Evolutionary conservation across 1,140 invertebrate species (phyloP), one percentile per base, ranked within the genome.

Genomic region (Drosophila setifemur): DNA sequence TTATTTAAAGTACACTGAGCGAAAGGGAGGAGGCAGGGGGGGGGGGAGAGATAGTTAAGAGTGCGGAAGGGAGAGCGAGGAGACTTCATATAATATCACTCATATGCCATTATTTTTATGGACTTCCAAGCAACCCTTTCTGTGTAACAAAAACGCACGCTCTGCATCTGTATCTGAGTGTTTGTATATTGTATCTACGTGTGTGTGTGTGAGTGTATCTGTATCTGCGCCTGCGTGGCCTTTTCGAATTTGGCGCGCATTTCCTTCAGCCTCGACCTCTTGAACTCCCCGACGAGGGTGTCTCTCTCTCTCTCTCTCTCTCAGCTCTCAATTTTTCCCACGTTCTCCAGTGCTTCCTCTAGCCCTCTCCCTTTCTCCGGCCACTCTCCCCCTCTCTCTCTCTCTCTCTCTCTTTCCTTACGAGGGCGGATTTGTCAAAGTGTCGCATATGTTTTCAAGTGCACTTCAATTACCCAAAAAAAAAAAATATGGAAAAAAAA

Each of bases 391-490:
- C 25, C 6, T 23, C 21, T 26, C n/a, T 4, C 29, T 28, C 26
- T 54, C 14, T 9, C 4, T 26, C 7, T 25, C 26, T 35, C 23
- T 33, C 39, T 40, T 1, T 21, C 1, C 4, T 19, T 21, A n/a
- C 33, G 58, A 71, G 73, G 68, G 77, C 33, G 61, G 73, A 73
- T 69, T 71, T 52, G 40, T 63, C 53, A 72, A 82, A 83, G 78
- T 85, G 79, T 83, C 81, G 79, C 79, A 85, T 83, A 50, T 83
- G 79, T 85, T 83, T 79, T 85, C 79, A 79, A 85, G 79, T 85
- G 79, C 79, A 85, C 79, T 85, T 86, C 64, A 85, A 85, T 79
- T 83, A 72, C 54, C 54, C 21, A 68, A 44, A 45, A 48, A 47
- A 28, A 43, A 57, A 31, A 45, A 25, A 53, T 8, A 12, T 4